Evolutionary conservation across 2,888 invertebrate genomes (phyloP).

Genomic region (Rotaria macrura): DNA sequence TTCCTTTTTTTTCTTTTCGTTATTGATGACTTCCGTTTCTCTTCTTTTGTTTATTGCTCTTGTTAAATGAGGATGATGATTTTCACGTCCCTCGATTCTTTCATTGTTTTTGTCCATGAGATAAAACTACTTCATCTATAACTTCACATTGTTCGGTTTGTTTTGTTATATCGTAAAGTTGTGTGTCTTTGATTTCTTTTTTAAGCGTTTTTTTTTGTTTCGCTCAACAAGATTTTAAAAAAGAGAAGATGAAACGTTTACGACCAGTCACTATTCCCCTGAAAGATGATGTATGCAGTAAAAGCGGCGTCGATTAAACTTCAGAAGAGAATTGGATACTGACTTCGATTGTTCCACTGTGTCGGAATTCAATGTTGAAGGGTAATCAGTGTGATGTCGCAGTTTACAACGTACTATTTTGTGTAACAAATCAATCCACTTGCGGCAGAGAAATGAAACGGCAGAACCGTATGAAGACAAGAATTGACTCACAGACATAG

Average conservation of each 20-base stretch:
- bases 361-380: not conserved
- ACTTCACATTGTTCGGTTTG: not conserved
- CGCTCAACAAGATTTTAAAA: not conserved
- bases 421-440: too few relatives aligned
- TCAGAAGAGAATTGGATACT: not conserved
- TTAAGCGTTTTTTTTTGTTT: not conserved
- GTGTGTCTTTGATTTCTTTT: not conserved
- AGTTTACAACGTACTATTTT: too few relatives aligned
- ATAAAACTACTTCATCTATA: not conserved
- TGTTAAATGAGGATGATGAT: not conserved
- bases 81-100: too few relatives aligned
- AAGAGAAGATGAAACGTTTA: not conserved
- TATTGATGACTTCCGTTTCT: not conserved
- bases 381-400: not conserved
- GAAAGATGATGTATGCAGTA: not conserved
- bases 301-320: not conserved
- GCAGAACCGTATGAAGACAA: too few relatives aligned
- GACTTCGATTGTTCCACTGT: not conserved
- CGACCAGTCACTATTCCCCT: not conserved
- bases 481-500: too few relatives aligned
- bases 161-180: not conserved
- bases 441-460: too few relatives aligned
- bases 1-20: not conserved
- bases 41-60: not conserved
- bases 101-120: not conserved